A percentile compares a stretch with the other conserved stretches of the same genome.
phyloP scores from a whole-genome alignment of 2,888 invertebrate species.

The Vesta saturnalis region DNA sequence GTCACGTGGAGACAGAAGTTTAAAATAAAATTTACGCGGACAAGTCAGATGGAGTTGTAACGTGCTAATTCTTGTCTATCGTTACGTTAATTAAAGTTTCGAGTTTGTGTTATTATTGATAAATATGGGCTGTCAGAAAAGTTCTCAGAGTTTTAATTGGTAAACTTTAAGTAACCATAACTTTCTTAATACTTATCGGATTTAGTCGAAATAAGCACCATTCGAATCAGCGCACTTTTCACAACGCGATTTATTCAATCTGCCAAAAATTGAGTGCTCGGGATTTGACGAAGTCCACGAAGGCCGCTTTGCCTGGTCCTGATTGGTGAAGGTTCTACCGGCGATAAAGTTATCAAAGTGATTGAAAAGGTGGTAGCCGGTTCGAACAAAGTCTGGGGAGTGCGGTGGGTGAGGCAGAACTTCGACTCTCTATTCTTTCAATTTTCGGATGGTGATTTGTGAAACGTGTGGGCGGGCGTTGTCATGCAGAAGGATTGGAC shows the following conservation, averaged over 20 bases:
- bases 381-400: background rate
- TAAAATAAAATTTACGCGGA: too few species aligned
- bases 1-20: too few species aligned
- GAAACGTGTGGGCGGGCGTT: too few species aligned
- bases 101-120: too few species aligned
- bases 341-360: background rate
- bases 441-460: background rate
- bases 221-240: background rate
- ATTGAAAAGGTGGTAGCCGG: background rate
- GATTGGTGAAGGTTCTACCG: background rate
- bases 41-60: too few species aligned
- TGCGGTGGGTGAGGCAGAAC: background rate
- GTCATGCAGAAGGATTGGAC: background rate
- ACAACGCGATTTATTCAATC: background rate
- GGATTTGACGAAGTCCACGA: background rate
- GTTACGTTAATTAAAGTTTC: too few species aligned
- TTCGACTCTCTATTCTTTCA: background rate
- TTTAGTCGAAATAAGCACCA: background rate
- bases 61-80: too few species aligned
- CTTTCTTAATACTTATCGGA: too few species aligned
- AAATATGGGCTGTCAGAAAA: too few species aligned
- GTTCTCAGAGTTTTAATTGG: too few species aligned
- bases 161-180: too few species aligned
- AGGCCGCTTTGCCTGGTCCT: background rate
- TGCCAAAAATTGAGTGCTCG: background rate